Percentiles rank a stretch among this genome's conserved stretches.
These are phyloP conservation scores for Blastobasis lacticolella DNA, from an alignment of 2,888 invertebrate species.

Conservation along the genomic window DNA sequence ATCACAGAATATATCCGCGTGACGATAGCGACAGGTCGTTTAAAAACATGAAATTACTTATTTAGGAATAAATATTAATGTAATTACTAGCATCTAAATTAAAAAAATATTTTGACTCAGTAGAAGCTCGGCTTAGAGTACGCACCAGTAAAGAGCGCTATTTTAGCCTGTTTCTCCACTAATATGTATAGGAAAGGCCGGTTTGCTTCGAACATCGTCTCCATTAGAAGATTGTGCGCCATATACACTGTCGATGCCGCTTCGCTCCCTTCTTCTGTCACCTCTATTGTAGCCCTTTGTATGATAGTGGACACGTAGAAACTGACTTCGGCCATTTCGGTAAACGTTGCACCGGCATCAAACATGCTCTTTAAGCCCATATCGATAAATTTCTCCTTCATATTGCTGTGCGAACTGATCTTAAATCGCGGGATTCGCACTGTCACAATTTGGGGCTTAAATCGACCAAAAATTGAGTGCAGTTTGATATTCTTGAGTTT, in stretches of 20 bases:
- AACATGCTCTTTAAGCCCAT: slow-evolving; percentile 54
- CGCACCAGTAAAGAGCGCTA: slow-evolving; percentile 52
- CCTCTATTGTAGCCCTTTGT: slow-evolving; percentile 56
- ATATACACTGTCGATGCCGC: slow-evolving; percentile 32
- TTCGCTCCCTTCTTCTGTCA: slow-evolving; percentile 50
- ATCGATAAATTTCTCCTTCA: slow-evolving; percentile 55
- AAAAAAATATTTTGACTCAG: not conserved
- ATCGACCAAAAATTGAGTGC: slow-evolving; percentile 31
- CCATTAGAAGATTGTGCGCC: slow-evolving; percentile 19
- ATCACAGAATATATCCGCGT: too few relatives aligned
- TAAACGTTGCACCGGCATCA: slow-evolving; percentile 36
- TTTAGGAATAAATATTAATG: too few relatives aligned
- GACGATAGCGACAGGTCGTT: too few relatives aligned
- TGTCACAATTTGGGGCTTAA: slow-evolving; percentile 23
- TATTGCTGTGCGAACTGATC: slow-evolving; percentile 60
- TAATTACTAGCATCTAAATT: too few relatives aligned
- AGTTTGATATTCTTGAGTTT: slow-evolving; percentile 59
- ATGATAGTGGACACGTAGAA: slow-evolving; percentile 45
- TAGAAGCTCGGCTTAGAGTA: slow-evolving; percentile 51
- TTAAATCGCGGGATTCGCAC: slow-evolving; percentile 77
- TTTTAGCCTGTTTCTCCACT: slow-evolving; percentile 35
- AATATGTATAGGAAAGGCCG: slow-evolving; percentile 58
- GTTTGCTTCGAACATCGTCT: slow-evolving; percentile 37
- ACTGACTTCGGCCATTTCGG: slow-evolving; percentile 33
- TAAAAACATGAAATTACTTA: too few relatives aligned